Evolutionary conservation across 2,797 vertebrate species (phyloP).

Genomic region (Lerista edwardsae): DNA sequence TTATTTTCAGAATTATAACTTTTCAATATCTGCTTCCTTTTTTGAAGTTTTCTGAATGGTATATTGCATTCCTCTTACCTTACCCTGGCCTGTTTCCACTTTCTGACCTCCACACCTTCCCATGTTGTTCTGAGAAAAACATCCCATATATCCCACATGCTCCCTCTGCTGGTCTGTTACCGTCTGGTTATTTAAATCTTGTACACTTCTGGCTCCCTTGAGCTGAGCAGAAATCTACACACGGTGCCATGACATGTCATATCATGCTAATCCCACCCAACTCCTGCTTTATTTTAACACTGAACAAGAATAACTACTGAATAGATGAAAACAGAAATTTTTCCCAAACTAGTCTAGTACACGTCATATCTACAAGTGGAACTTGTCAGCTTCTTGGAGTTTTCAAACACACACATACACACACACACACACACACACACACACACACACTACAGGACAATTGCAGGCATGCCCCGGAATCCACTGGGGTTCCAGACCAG

Average conservation of each 20-base stretch:
- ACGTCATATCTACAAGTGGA: neutral
- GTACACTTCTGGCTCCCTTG: neutral
- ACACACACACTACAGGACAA: neutral
- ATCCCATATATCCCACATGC: slow-evolving; percentile 2
- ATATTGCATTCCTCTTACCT: neutral
- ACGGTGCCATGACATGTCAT: neutral
- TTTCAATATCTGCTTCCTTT: neutral
- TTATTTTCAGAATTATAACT: neutral
- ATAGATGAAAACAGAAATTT: neutral
- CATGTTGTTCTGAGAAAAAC: neutral
- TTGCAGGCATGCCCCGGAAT: too few relatives aligned
- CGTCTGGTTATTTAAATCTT: slow-evolving; percentile 11
- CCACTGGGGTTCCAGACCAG: too few relatives aligned
- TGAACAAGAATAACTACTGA: neutral
- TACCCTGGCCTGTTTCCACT: neutral
- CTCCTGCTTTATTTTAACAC: neutral
- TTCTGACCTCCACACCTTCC: neutral
- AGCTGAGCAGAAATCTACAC: slow-evolving; percentile 8
- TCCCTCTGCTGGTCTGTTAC: slow-evolving; percentile 26
- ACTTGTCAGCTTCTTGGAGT: neutral
- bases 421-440: too few relatives aligned
- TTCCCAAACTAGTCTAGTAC: neutral
- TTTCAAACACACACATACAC: neutral
- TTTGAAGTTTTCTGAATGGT: slow-evolving; percentile 1
- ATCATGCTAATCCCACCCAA: neutral